Conservation (phyloP, 2,113 vertebrate genomes). For the Pygoscelis antarcticus region DNA sequence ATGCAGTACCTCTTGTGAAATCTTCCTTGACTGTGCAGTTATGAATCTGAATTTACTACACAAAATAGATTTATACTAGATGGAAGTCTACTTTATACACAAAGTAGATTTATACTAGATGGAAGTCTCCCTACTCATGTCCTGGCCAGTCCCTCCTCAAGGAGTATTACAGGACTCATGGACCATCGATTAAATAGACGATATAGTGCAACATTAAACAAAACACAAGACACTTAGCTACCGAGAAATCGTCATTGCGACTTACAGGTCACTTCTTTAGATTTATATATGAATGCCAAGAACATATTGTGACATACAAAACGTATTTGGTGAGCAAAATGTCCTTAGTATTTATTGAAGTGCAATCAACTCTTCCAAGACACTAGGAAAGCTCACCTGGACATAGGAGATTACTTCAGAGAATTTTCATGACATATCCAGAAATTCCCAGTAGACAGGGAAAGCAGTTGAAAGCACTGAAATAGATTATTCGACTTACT, state of each 20-base stretch:
- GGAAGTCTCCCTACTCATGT: not conserved
- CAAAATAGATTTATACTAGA: not conserved
- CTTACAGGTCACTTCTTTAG: constrained; percentile 2
- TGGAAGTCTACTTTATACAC: not conserved
- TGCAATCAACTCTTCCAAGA: not conserved
- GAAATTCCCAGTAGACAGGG: not conserved
- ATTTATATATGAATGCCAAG: not conserved
- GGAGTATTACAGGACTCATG: not conserved
- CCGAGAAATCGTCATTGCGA: constrained; percentile 14
- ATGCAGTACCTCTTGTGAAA: not conserved
- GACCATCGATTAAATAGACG: constrained; percentile 2
- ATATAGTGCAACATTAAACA: not conserved
- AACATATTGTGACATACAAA: not conserved
- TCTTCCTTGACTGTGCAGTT: not conserved
- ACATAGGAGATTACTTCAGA: not conserved
- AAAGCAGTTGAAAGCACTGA: not conserved
- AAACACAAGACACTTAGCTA: not conserved
- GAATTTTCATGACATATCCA: not conserved
- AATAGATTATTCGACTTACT: not conserved
- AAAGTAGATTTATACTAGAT: not conserved
- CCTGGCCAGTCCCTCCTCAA: not conserved
- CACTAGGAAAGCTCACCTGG: not conserved
- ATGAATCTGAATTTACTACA: not conserved
- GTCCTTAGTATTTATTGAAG: not conserved
- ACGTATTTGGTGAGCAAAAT: not conserved